phyloP scores from a whole-genome alignment of 1,140 invertebrate species.

The Atta colombica region DNA sequence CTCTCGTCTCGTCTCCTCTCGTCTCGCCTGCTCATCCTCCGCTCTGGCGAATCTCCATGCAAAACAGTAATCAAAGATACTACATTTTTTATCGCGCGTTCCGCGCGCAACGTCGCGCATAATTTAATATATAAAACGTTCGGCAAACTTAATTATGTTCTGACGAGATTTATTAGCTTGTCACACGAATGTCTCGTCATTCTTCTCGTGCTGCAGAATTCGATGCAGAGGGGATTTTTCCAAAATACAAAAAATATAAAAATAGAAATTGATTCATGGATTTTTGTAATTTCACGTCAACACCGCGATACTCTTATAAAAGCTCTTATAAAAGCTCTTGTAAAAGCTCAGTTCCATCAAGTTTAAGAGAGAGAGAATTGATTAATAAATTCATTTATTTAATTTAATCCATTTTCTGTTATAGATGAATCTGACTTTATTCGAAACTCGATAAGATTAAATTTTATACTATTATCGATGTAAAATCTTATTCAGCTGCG shows the following conservation, averaged over 20 bases:
- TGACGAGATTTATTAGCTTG: constrained; percentile 53
- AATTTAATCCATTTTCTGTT: constrained; percentile 13
- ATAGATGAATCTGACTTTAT: neutral
- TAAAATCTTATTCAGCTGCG: neutral
- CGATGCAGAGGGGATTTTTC: neutral
- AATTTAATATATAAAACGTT: constrained; percentile 52
- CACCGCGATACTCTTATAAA: neutral
- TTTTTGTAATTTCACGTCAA: neutral
- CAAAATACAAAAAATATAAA: neutral
- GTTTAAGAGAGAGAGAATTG: constrained; percentile 2
- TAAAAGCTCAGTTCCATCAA: constrained; percentile 17
- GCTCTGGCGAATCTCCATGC: constrained; percentile 28
- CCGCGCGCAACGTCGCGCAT: constrained; percentile 23
- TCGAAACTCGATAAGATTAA: constrained; percentile 13
- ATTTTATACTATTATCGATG: constrained; percentile 27
- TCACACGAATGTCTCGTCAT: constrained; percentile 35
- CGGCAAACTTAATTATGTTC: constrained; percentile 49
- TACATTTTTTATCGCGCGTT: constrained; percentile 46
- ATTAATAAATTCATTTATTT: constrained; percentile 21
- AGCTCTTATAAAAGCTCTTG: neutral
- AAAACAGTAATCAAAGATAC: constrained; percentile 58
- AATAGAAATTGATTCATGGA: neutral
- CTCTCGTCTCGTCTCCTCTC: neutral
- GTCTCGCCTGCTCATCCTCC: neutral
- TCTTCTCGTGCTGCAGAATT: neutral